Evolutionary conservation across 2,797 vertebrate genomes (phyloP).

Genomic region (Poeciliopsis infans): DNA sequence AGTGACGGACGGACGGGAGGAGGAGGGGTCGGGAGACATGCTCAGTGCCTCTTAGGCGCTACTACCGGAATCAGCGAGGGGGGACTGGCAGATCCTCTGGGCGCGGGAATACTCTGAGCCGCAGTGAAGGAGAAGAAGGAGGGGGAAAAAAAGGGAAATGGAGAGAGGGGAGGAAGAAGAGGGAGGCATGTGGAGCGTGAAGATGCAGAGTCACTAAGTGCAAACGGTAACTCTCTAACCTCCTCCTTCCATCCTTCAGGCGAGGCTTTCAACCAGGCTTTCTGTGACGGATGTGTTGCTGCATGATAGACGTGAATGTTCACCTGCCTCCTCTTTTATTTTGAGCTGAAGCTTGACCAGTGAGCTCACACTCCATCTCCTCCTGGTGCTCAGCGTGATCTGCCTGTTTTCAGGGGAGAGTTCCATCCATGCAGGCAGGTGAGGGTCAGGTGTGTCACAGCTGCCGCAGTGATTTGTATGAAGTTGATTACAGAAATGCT

Average conservation of each 20-base stretch:
- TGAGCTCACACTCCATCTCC: slow-evolving; percentile 4
- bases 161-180: slow-evolving; percentile 68
- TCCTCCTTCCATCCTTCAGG: slow-evolving; percentile 54
- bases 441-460: slow-evolving; percentile 66
- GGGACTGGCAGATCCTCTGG: slow-evolving; percentile 61
- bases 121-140: slow-evolving; percentile 47
- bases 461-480: slow-evolving; percentile 41
- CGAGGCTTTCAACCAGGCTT: slow-evolving; percentile 44
- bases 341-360: slow-evolving; percentile 1
- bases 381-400: neutral
- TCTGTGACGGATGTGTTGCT: slow-evolving; percentile 34
- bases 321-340: slow-evolving; percentile 3
- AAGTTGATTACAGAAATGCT: slow-evolving; percentile 5
- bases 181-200: slow-evolving; percentile 69
- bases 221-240: slow-evolving; percentile 75
- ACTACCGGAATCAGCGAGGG: slow-evolving; percentile 65
- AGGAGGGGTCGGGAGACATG: slow-evolving; percentile 61
- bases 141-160: slow-evolving; percentile 55
- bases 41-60: slow-evolving; percentile 66
- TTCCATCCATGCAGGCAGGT: slow-evolving; percentile 51
- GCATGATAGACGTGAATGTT: slow-evolving; percentile 32
- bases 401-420: slow-evolving; percentile 10
- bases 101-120: slow-evolving; percentile 63
- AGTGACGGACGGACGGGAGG: slow-evolving; percentile 13
- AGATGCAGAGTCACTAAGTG: slow-evolving; percentile 77